phyloP scores from a whole-genome alignment of 2,888 invertebrate species.

The Sarcophaga subvicina region DNA sequence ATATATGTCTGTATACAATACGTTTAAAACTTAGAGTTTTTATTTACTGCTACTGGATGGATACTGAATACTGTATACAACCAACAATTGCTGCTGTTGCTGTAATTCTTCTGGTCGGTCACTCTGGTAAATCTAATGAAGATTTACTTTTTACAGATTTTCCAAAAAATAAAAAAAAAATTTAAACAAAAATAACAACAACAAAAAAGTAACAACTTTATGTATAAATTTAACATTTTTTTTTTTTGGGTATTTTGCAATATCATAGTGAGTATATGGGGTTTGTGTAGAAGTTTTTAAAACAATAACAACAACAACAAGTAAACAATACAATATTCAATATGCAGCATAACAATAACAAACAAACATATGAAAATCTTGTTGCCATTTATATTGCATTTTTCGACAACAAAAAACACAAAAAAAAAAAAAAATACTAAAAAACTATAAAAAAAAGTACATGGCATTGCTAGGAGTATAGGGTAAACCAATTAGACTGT shows the following conservation, averaged over 20 bases:
- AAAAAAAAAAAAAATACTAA: not conserved
- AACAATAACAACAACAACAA: not conserved
- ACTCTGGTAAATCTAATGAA: constrained; percentile 80
- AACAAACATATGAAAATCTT: constrained; percentile 38
- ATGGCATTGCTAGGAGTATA: not conserved
- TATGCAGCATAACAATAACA: constrained; percentile 35
- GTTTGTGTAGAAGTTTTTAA: constrained; percentile 20
- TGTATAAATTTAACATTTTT: constrained; percentile 26
- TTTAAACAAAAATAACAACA: constrained; percentile 4
- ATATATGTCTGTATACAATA: constrained; percentile 34
- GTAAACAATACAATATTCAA: constrained; percentile 36
- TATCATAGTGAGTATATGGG: not conserved
- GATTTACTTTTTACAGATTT: constrained; percentile 80
- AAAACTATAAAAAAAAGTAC: constrained; percentile 5
- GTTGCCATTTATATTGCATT: constrained; percentile 56
- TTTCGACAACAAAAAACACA: constrained; percentile 9
- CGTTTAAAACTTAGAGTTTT: constrained; percentile 57
- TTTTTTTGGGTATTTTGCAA: constrained; percentile 14
- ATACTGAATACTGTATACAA: constrained; percentile 30
- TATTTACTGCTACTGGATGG: constrained; percentile 18
- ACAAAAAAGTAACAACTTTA: constrained; percentile 8
- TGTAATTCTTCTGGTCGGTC: constrained; percentile 71
- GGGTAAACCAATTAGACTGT: not conserved
- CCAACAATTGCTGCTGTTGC: constrained; percentile 59
- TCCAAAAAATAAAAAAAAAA: constrained; percentile 18